Conservation (phyloP, 2,888 invertebrate genomes). For the Ochropleura plecta region DNA sequence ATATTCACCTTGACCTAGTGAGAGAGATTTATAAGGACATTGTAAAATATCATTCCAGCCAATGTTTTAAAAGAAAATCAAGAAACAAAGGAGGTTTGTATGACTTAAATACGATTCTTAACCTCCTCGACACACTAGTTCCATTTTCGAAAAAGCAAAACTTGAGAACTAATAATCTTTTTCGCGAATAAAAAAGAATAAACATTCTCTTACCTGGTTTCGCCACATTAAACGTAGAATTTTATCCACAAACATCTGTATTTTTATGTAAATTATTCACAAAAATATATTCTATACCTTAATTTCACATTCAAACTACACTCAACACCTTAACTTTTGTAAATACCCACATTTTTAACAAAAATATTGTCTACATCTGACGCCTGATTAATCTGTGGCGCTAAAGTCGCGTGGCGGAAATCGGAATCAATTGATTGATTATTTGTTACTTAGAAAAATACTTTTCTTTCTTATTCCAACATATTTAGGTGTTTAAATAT, state of each 20-base stretch:
- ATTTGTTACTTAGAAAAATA: constrained; percentile 26
- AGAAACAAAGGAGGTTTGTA: too few relatives aligned
- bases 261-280: constrained; percentile 39
- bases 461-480: not conserved
- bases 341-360: constrained; percentile 62
- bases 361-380: constrained; percentile 35
- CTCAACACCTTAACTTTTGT: constrained; percentile 27
- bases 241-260: constrained; percentile 20
- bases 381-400: constrained; percentile 54
- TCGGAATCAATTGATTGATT: constrained; percentile 65
- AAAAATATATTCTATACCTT: constrained; percentile 53
- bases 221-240: constrained; percentile 17
- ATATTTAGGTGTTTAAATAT: not conserved
- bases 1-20: constrained; percentile 34
- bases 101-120: not conserved
- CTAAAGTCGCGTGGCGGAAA: constrained; percentile 55
- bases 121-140: not conserved
- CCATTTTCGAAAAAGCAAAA: not conserved
- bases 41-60: not conserved
- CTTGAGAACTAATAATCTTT: not conserved
- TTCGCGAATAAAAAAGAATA: not conserved
- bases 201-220: constrained; percentile 29
- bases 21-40: not conserved
- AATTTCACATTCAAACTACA: constrained; percentile 2
- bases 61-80: not conserved